These are phyloP conservation scores for Tetragnatha montana DNA, from an alignment of 2,888 invertebrate species.

Conservation along the genomic window DNA sequence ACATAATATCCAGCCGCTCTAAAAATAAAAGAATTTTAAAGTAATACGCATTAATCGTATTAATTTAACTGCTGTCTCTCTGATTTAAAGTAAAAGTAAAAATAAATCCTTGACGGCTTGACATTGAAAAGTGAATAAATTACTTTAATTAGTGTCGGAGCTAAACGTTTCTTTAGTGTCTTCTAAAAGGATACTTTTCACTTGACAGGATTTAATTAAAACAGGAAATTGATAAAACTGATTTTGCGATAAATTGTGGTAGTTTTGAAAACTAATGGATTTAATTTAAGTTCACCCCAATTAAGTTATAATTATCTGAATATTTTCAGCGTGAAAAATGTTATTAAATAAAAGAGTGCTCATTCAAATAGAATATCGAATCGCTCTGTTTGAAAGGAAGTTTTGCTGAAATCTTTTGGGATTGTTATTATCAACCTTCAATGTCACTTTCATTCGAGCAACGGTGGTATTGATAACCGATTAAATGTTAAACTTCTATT, in stretches of 20 bases:
- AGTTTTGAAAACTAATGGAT: neutral
- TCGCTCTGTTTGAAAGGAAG: too few relatives aligned
- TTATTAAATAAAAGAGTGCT: too few relatives aligned
- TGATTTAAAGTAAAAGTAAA: neutral
- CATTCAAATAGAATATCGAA: too few relatives aligned
- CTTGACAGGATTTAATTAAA: neutral
- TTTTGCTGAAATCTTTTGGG: too few relatives aligned
- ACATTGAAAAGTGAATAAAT: neutral
- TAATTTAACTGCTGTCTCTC: neutral
- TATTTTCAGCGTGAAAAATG: too few relatives aligned
- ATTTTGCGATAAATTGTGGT: neutral
- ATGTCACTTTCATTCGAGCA: too few relatives aligned
- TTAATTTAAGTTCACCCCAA: neutral
- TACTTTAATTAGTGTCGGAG: neutral
- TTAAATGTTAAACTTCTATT: too few relatives aligned
- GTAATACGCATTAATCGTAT: neutral
- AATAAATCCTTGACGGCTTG: neutral
- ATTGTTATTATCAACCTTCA: too few relatives aligned
- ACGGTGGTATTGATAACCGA: too few relatives aligned
- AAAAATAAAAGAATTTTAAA: neutral
- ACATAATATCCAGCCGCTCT: neutral
- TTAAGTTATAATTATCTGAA: too few relatives aligned
- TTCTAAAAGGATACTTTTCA: neutral
- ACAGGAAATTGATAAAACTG: neutral
- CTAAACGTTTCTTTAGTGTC: neutral